Percentiles rank a stretch among this genome's conserved stretches.
phyloP scores from a whole-genome alignment of 1,140 invertebrate species.

The Lamellibrachia luymesi region DNA sequence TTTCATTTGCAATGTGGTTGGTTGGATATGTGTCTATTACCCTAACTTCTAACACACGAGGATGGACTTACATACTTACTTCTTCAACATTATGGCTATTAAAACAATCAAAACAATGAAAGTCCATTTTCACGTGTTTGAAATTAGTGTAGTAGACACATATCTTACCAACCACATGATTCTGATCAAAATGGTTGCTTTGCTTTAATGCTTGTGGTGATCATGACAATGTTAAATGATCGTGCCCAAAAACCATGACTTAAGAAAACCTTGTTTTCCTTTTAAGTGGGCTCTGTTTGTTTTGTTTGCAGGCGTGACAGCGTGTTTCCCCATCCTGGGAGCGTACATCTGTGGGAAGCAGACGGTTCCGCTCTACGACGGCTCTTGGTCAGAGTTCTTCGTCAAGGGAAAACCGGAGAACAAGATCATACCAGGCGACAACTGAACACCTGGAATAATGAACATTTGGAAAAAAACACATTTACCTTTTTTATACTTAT shows the following conservation, averaged over 20 bases:
- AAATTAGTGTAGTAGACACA: not conserved
- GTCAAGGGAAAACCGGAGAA: conserved; percentile 33
- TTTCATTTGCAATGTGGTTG: no score
- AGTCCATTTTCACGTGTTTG: not conserved
- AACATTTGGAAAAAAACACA: no score
- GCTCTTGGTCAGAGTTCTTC: conserved; percentile 51
- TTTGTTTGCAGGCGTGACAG: conserved; percentile 45
- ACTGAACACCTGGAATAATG: not conserved
- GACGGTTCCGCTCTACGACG: conserved; percentile 49
- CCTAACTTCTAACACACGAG: no score
- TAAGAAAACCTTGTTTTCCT: not conserved
- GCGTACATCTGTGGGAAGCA: conserved; percentile 41
- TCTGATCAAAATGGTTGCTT: not conserved
- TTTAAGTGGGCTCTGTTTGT: not conserved
- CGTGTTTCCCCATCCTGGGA: conserved; percentile 44
- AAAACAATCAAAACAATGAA: no score
- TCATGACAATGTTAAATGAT: not conserved
- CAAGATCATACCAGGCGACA: conserved; percentile 16
- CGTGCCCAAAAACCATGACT: not conserved
- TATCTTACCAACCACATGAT: not conserved
- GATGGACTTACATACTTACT: no score
- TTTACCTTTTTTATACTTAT: no score
- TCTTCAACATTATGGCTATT: no score
- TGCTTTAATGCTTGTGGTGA: not conserved
- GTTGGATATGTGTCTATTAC: no score